Evolutionary conservation across 37 sponge, comb jelly and placozoan genomes (phyloP), one percentile per base, ranked within the genome.

Genomic region (Ephydatia muelleri): DNA sequence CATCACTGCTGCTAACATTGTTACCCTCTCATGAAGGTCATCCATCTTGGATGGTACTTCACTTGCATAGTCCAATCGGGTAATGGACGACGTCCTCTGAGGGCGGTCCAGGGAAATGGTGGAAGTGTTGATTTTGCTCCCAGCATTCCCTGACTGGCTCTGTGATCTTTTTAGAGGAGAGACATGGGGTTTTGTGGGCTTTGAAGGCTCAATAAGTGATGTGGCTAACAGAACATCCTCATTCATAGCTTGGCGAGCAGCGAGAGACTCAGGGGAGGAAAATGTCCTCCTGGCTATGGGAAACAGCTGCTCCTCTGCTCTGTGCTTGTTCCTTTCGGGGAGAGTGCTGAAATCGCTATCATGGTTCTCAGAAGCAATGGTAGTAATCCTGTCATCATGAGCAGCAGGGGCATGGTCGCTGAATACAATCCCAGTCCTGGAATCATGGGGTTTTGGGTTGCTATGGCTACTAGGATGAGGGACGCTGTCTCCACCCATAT

Each of bases 11-110:
- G 85, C 65, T 8, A 85, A 78, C 13, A 77, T 38, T 0, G n/a
- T 57, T 21, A 85, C 67, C 11, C 85, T 31, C 32, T 85, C 85
- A 6, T 85, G 78, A 13, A 85, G 78, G 29, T 81, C 82, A 36
- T 31, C 67, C 0, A 81, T 43, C 69, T 81, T 38, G 0, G 70
- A 11, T 28, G 47, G 29, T 49, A 78, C 21, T 67, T 68, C 30
- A 38, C 69, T 34, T 32, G 74, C 25, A 2, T 67, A 35, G 68
- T 31, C 70, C 37, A n/a, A 39, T n/a, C 31, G n/a, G 16, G 82
- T n/a, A 22, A 16, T 38, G 16, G 57, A 57, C 57, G 57, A 57
- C 6, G 57, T 21, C 16, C 57, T 57, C 16, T 57, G 57, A 14
- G 57, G 57, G 16, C 57, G 57, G 57, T 57, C 57, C 57, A 13